phyloP scores from a whole-genome alignment of 2,113 vertebrate genomes.

The Rhizomys pruinosus region DNA sequence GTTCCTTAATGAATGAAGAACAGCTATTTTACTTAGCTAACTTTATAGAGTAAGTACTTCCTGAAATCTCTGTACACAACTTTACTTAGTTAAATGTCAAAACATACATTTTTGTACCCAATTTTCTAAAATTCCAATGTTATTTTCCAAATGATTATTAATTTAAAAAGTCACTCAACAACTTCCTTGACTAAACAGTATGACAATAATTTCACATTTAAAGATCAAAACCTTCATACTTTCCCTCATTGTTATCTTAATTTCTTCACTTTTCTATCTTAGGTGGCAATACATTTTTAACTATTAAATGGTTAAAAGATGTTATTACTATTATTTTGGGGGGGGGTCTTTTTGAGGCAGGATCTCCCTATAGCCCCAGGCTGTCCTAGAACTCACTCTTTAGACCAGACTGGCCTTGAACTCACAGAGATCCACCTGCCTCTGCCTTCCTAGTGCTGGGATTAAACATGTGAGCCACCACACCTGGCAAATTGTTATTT shows the following conservation, averaged over 20 bases:
- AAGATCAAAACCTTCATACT: background rate
- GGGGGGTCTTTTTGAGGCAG: no score
- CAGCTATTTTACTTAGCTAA: background rate
- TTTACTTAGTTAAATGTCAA: background rate
- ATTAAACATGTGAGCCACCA: no score
- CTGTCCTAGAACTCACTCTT: no score
- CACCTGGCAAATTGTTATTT: background rate
- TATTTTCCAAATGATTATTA: background rate
- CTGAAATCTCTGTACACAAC: no score
- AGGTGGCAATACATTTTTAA: background rate
- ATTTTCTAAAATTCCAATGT: background rate
- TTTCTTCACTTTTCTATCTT: background rate
- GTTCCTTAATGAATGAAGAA: background rate
- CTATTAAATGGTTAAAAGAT: background rate
- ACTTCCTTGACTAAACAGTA: background rate
- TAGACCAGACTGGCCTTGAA: no score
- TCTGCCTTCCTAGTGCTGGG: no score
- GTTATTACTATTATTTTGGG: no score
- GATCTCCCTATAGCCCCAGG: no score
- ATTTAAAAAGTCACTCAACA: background rate
- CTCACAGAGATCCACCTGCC: no score
- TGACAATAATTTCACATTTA: background rate
- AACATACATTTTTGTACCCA: background rate
- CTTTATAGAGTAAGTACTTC: no score
- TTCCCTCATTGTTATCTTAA: background rate